phyloP scores from a whole-genome alignment of 2,113 vertebrate species.

The Pao palembangensis region DNA sequence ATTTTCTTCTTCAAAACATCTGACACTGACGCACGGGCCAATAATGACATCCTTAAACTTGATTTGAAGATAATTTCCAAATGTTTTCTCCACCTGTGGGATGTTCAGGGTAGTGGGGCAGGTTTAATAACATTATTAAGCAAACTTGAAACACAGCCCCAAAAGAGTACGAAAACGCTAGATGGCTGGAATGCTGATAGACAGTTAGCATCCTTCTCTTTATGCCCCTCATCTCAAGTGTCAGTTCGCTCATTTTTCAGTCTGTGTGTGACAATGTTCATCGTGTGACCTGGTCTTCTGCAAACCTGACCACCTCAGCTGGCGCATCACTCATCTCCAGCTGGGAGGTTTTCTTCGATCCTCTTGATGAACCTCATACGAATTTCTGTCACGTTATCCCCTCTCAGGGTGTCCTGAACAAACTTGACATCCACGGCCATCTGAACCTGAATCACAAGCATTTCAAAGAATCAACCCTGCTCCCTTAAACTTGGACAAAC shows the following conservation, averaged over 20 bases:
- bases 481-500: background rate
- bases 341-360: constrained; percentile 97
- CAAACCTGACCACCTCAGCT: background rate
- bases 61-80: background rate
- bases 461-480: background rate
- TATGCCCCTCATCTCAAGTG: background rate
- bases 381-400: constrained; percentile 94
- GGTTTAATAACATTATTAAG: no score
- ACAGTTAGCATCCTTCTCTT: constrained; percentile 1
- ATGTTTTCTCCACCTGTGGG: background rate
- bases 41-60: background rate
- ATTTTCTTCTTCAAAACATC: background rate
- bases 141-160: no score
- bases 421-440: constrained; percentile 99
- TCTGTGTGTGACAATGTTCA: constrained; percentile 20
- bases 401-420: constrained; percentile 91
- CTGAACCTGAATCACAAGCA: constrained; percentile 81
- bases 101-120: background rate
- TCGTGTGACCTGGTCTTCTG: constrained; percentile 2
- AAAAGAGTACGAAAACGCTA: background rate
- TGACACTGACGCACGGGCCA: background rate
- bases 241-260: constrained; percentile 14
- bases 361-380: constrained; percentile 97
- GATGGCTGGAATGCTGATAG: background rate
- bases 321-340: constrained; percentile 87